Percentiles rank a stretch among this genome's conserved stretches.
Evolutionary conservation across 2,888 invertebrate species (phyloP).

Genomic region (Drosophila differens): DNA sequence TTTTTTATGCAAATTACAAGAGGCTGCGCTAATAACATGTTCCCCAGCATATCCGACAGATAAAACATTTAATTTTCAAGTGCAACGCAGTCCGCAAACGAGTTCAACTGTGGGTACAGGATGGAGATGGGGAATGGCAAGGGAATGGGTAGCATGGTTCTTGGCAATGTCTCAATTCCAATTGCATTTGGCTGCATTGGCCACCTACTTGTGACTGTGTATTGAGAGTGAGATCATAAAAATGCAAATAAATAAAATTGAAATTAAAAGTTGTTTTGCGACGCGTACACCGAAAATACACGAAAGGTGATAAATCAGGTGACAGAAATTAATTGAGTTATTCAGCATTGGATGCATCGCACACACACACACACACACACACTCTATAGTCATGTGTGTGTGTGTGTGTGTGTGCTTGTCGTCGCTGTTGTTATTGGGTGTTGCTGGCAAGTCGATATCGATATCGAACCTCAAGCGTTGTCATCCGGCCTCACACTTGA

Average conservation of each 20-base stretch:
- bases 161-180: slow-evolving; percentile 72
- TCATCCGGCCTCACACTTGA: slow-evolving; percentile 68
- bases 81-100: slow-evolving; percentile 41
- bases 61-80: slow-evolving; percentile 75
- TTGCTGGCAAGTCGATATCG: slow-evolving; percentile 62
- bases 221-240: slow-evolving; percentile 53
- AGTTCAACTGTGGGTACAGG: slow-evolving; percentile 23
- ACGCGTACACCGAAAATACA: slow-evolving; percentile 77
- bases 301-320: slow-evolving; percentile 85
- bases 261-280: slow-evolving; percentile 81
- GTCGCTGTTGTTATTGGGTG: slow-evolving; percentile 79
- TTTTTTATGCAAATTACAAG: slow-evolving; percentile 79
- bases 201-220: slow-evolving; percentile 50
- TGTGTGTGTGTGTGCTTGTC: slow-evolving; percentile 67
- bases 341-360: slow-evolving; percentile 74
- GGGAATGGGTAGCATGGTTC: slow-evolving; percentile 21
- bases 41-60: slow-evolving; percentile 59
- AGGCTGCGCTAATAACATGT: slow-evolving; percentile 76
- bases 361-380: slow-evolving; percentile 27
- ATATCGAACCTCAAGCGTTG: slow-evolving; percentile 66
- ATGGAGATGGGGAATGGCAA: background rate
- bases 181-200: slow-evolving; percentile 43
- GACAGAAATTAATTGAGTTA: slow-evolving; percentile 86
- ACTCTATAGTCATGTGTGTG: background rate
- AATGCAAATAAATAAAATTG: slow-evolving; percentile 76